Evolutionary conservation across 2,797 vertebrate species (phyloP), one percentile per base, ranked within the genome.

Genomic region (Nothura maculosa): DNA sequence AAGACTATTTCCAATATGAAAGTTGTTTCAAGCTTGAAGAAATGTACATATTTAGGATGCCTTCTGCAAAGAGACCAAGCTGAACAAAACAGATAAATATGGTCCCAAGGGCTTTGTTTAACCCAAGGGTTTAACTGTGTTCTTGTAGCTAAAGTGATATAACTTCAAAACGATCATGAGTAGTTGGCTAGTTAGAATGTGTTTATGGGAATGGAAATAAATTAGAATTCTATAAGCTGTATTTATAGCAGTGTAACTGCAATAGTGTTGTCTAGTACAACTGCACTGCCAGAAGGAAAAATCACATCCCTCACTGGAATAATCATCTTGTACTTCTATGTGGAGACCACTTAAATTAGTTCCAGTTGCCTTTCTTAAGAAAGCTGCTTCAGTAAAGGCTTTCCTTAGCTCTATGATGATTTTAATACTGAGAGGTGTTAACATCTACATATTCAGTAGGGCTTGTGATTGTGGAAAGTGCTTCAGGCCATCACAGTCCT

Each of bases 171-270:
- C 0, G 1, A 74, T 61, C 25, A 66, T 21, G 32, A 72, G 36
- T 57, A 7, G 32, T 28, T 81, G 84, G 24, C 87, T 81, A 12
- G 16, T 76, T 85, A 61, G 78, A 68, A 72, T 28, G 61, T 90
- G 57, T 88, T 96, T 95, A 92, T 87, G 58, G 57, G 57, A 92
- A 66, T 20, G 6, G 67, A 78, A 88, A 85, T 90, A 90, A 92
- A 86, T 90, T 85, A 58, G 22, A 68, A 43, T 70, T 28, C 70
- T 82, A 27, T 90, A 87, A 84, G 45, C 70, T 84, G 52, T 40
- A 72, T 89, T 94, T 89, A 84, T 85, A 67, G 61, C 40, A 79
- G 4, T 43, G 36, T 75, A 82, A 61, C 81, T 90, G 63, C 68
- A 90, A 0, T 66, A 48, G 68, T 47, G 12, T 28, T 66, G 21